These are phyloP conservation scores for Latheticus oryzae DNA, from an alignment of 2,888 invertebrate species.

Conservation along the genomic window DNA sequence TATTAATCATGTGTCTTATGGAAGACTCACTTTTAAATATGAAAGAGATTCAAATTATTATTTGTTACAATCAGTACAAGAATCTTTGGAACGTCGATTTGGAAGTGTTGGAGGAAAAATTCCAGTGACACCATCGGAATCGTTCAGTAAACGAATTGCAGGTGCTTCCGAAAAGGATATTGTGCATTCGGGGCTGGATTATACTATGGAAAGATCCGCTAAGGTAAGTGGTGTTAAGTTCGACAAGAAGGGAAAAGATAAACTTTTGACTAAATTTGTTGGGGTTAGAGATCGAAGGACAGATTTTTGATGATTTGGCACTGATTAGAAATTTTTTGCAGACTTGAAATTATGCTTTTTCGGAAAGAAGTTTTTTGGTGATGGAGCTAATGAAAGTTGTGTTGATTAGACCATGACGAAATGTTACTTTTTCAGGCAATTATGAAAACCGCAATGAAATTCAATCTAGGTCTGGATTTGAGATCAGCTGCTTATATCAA, in stretches of 20 bases:
- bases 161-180: conserved; percentile 99
- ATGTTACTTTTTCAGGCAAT: conserved; percentile 72
- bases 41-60: conserved; percentile 93
- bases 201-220: conserved; percentile 97
- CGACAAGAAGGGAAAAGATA: too few relatives aligned
- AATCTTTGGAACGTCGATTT: conserved; percentile 94
- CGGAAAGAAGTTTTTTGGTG: conserved; percentile 2
- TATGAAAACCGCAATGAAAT: conserved; percentile 92
- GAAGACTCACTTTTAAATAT: conserved; percentile 94
- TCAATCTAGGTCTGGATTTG: conserved; percentile 90
- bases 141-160: conserved; percentile 88
- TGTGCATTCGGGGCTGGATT: conserved; percentile 97
- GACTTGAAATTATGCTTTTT: neutral
- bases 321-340: neutral
- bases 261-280: neutral
- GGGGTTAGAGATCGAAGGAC: neutral
- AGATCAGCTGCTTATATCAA: conserved; percentile 97
- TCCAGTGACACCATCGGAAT: conserved; percentile 88
- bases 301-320: neutral
- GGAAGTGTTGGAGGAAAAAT: conserved; percentile 92
- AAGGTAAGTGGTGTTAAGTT: conserved; percentile 66
- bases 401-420: neutral
- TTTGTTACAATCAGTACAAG: conserved; percentile 86
- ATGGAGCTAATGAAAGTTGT: neutral
- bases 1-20: conserved; percentile 97